Evolutionary conservation across 2,888 invertebrate genomes (phyloP).

Genomic region (Agonopterix alstromeriana): DNA sequence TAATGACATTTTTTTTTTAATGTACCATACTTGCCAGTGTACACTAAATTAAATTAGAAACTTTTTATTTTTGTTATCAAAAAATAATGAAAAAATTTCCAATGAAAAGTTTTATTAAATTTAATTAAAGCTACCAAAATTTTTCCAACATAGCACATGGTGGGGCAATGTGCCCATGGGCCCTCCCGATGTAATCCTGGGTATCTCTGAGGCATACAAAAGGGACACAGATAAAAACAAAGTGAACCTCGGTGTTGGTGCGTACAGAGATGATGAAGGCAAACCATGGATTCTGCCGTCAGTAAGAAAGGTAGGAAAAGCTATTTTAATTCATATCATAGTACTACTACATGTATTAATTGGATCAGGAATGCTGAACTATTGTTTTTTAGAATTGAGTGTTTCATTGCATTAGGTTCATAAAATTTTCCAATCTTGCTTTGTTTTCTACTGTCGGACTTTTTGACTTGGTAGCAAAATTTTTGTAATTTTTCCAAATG

Average conservation of each 20-base stretch:
- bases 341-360: neutral
- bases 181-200: constrained; percentile 98
- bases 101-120: neutral
- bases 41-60: neutral
- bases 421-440: too few species aligned
- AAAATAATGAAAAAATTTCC: neutral
- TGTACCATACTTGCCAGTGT: neutral
- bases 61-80: neutral
- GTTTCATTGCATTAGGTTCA: too few species aligned
- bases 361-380: neutral
- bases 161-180: constrained; percentile 96
- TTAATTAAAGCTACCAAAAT: too few species aligned
- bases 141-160: constrained; percentile 80
- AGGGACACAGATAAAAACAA: constrained; percentile 93
- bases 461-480: too few species aligned
- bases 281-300: constrained; percentile 96
- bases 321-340: too few species aligned
- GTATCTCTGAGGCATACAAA: constrained; percentile 97
- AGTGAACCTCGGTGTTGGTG: constrained; percentile 97
- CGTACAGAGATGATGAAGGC: constrained; percentile 98
- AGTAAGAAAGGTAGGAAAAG: constrained; percentile 80
- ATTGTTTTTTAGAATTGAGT: too few species aligned
- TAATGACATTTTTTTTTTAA: too few species aligned
- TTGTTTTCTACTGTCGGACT: too few species aligned
- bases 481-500: too few species aligned